Conservation (phyloP, 2,888 invertebrate genomes). For the Latrodectus hesperus region DNA sequence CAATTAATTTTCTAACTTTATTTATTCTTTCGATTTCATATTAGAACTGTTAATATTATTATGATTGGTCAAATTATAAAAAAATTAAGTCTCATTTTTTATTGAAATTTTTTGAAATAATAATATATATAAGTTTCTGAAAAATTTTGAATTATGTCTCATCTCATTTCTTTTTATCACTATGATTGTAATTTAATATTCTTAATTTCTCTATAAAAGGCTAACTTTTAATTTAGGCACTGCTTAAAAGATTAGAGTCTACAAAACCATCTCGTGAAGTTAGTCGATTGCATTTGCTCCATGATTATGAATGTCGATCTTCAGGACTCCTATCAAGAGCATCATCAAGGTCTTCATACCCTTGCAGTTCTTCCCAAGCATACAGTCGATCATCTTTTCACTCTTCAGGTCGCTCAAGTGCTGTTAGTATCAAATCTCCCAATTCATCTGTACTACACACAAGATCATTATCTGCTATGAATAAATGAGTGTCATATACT, state of each 20-base stretch:
- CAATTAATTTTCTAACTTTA: no score
- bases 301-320: slow-evolving; percentile 62
- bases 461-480: not conserved
- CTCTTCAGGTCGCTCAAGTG: slow-evolving; percentile 55
- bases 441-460: slow-evolving; percentile 12
- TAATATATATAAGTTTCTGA: no score
- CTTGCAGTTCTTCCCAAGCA: slow-evolving; percentile 4
- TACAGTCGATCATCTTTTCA: slow-evolving; percentile 27
- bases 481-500: not conserved
- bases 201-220: not conserved
- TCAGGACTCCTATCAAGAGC: slow-evolving; percentile 50
- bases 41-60: no score
- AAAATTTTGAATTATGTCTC: no score
- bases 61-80: no score
- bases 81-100: no score
- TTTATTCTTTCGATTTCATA: no score
- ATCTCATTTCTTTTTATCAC: no score
- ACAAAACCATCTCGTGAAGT: slow-evolving; percentile 69
- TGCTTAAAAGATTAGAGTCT: slow-evolving; percentile 70
- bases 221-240: slow-evolving; percentile 52
- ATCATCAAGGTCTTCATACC: slow-evolving; percentile 55
- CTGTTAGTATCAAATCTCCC: slow-evolving; percentile 41
- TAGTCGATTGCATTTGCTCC: slow-evolving; percentile 60
- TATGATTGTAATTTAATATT: not conserved
- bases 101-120: no score